Conservation (phyloP, 1,140 invertebrate species). For the Conus ventricosus region DNA sequence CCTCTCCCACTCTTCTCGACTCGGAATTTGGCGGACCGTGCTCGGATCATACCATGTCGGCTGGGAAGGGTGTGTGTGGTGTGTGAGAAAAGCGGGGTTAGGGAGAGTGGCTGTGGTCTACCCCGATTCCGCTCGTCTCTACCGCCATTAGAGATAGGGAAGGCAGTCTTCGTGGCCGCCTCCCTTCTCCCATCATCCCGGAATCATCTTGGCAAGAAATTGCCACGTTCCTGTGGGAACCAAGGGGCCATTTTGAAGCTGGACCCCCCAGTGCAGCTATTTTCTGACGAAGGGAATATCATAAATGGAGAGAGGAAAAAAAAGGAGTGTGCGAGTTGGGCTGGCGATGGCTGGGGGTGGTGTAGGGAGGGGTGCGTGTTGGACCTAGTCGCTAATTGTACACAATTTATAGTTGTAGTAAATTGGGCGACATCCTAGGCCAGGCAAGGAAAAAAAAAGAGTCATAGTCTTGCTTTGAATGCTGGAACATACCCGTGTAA, state of each 20-base stretch:
- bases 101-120: slow-evolving; percentile 33
- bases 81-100: background rate
- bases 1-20: no score
- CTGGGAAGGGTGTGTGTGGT: background rate
- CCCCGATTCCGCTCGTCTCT: slow-evolving; percentile 7
- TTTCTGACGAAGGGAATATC: background rate
- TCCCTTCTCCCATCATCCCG: slow-evolving; percentile 35
- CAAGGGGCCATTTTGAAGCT: slow-evolving; percentile 36
- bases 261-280: slow-evolving; percentile 12
- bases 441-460: no score
- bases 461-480: no score
- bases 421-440: no score
- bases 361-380: background rate
- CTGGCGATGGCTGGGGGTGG: background rate
- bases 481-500: no score
- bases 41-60: background rate
- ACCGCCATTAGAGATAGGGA: slow-evolving; percentile 36
- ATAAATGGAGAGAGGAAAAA: background rate
- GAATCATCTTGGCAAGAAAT: slow-evolving; percentile 47
- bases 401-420: background rate
- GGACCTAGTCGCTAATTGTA: background rate
- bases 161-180: slow-evolving; percentile 5
- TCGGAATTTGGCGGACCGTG: no score
- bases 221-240: slow-evolving; percentile 42
- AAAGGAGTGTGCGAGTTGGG: background rate